A percentile compares a stretch with the other conserved stretches of the same genome.
Evolutionary conservation across 1,140 invertebrate genomes (phyloP).

Genomic region (Augochlora pura): DNA sequence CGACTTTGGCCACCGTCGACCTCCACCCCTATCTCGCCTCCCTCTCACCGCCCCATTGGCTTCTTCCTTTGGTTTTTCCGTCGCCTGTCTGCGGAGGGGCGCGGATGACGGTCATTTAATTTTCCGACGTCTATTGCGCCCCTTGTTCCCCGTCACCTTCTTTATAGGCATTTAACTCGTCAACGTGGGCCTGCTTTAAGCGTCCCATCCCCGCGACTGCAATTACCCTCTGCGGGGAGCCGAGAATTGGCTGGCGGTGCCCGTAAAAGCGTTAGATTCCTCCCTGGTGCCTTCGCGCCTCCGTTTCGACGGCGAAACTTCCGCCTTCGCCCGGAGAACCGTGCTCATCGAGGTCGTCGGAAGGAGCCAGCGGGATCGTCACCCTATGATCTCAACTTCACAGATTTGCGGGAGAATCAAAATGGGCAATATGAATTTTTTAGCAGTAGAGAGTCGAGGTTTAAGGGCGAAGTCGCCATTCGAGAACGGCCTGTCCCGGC

Average conservation of each 20-base stretch:
- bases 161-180: conserved; percentile 29
- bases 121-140: conserved; percentile 18
- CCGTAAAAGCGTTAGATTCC: neutral
- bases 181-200: conserved; percentile 18
- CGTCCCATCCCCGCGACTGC: neutral
- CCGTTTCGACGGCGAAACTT: neutral
- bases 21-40: neutral
- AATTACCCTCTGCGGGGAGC: neutral
- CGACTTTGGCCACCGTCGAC: conserved; percentile 39
- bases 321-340: no score
- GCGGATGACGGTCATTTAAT: conserved; percentile 25
- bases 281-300: neutral
- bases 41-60: neutral
- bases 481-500: no score
- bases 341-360: no score
- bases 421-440: no score
- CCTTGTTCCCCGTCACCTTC: conserved; percentile 25
- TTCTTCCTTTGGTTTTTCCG: neutral
- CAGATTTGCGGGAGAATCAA: no score
- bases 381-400: no score
- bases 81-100: no score
- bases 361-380: no score
- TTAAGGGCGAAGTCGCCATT: no score
- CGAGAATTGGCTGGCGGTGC: conserved; percentile 9
- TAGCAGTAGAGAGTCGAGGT: no score